These are phyloP conservation scores for Drosophila meridiana DNA, from an alignment of 2,888 invertebrate genomes.

Conservation along the genomic window DNA sequence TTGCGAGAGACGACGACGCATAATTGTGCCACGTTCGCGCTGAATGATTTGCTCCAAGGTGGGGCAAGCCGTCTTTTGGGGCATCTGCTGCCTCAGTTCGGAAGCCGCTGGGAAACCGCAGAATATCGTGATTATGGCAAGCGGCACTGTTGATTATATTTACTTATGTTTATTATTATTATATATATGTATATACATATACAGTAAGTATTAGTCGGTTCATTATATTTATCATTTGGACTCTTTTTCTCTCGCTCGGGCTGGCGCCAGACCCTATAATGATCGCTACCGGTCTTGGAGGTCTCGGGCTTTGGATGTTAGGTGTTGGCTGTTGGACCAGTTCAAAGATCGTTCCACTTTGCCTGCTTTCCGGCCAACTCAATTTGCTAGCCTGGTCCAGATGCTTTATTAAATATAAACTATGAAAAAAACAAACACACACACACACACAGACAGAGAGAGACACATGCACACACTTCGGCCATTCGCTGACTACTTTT, in stretches of 20 bases:
- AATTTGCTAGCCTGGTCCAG: slow-evolving; percentile 44
- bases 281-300: slow-evolving; percentile 69
- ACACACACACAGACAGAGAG: not conserved
- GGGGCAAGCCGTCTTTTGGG: slow-evolving; percentile 50
- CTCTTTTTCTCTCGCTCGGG: slow-evolving; percentile 3
- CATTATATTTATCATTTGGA: slow-evolving; percentile 49
- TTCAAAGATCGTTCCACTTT: slow-evolving; percentile 67
- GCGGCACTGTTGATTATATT: slow-evolving; percentile 42
- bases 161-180: slow-evolving; percentile 34
- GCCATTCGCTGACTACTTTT: slow-evolving; percentile 25
- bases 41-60: slow-evolving; percentile 70
- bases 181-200: slow-evolving; percentile 5
- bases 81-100: slow-evolving; percentile 55
- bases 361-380: slow-evolving; percentile 32
- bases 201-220: slow-evolving; percentile 18
- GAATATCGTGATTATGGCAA: slow-evolving; percentile 59
- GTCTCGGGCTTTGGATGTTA: slow-evolving; percentile 19
- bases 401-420: slow-evolving; percentile 37
- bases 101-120: slow-evolving; percentile 63
- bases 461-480: slow-evolving; percentile 3
- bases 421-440: not conserved
- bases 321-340: slow-evolving; percentile 25
- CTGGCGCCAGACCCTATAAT: slow-evolving; percentile 43
- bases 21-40: slow-evolving; percentile 77
- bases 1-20: slow-evolving; percentile 65